Conservation (phyloP, 2,797 vertebrate species). For the Emydoidea blandingii region DNA sequence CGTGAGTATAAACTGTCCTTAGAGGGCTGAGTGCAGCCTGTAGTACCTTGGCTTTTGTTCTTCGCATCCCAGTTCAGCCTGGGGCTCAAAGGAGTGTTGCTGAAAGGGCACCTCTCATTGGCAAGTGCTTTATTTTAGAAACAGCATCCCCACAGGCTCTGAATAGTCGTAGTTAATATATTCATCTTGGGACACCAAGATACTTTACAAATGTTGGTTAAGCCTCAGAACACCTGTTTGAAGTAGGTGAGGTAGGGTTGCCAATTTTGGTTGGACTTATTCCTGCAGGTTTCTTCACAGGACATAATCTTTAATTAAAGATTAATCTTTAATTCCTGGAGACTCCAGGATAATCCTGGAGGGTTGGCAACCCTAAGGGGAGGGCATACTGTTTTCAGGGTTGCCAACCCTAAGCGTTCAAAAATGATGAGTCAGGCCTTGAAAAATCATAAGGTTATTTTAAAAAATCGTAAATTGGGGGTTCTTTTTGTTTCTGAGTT, state of each 20-base stretch:
- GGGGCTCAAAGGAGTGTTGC: not conserved
- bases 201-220: constrained; percentile 5
- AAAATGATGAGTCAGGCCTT: not conserved
- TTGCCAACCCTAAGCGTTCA: rapidly evolving
- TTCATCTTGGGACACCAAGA: not conserved
- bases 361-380: not conserved
- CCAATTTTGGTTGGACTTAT: no score
- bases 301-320: no score
- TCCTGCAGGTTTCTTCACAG: no score
- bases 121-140: constrained; percentile 7
- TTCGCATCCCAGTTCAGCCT: not conserved
- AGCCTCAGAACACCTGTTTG: not conserved
- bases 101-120: rapidly evolving
- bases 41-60: not conserved
- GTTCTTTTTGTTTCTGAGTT: not conserved
- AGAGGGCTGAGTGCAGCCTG: not conserved
- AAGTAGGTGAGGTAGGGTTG: not conserved
- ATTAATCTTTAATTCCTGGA: no score
- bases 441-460: not conserved
- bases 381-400: constrained; percentile 5
- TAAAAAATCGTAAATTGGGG: not conserved
- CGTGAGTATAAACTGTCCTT: not conserved
- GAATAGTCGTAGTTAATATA: not conserved
- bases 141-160: not conserved
- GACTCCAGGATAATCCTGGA: no score